Evolutionary conservation across 2,797 vertebrate genomes (phyloP).

Genomic region (Enteromius thamalakanensis): DNA sequence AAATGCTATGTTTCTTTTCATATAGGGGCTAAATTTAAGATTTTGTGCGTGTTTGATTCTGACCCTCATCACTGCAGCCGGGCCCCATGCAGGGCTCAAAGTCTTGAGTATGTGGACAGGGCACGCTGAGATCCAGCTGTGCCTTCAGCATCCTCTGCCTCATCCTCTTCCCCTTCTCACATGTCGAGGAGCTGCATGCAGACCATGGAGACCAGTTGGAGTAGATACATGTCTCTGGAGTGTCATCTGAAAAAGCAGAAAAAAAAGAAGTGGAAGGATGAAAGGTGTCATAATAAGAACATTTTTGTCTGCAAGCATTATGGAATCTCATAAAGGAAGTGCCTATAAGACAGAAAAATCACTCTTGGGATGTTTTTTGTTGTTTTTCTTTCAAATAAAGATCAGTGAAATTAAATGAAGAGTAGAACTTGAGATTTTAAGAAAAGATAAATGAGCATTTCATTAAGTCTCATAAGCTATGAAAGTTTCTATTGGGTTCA

Average conservation of each 20-base stretch:
- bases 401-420: neutral
- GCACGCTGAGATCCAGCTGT: slow-evolving; percentile 94
- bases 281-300: neutral
- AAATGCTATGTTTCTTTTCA: neutral
- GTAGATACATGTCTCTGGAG: slow-evolving; percentile 98
- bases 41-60: slow-evolving; percentile 37
- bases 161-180: slow-evolving; percentile 98
- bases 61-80: slow-evolving; percentile 96
- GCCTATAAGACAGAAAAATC: neutral
- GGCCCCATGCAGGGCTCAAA: slow-evolving; percentile 99
- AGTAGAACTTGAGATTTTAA: neutral
- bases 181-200: slow-evolving; percentile 96
- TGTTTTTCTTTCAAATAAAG: neutral
- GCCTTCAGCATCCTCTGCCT: slow-evolving; percentile 98
- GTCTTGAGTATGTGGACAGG: slow-evolving; percentile 97
- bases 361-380: neutral
- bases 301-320: neutral
- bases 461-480: neutral
- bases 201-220: slow-evolving; percentile 99
- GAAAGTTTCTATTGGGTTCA: neutral
- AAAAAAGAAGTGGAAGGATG: slow-evolving; percentile 2
- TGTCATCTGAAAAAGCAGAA: slow-evolving; percentile 83
- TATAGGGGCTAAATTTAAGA: neutral
- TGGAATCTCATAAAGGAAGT: neutral
- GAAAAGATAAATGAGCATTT: neutral